Conservation (phyloP, 2,113 vertebrate genomes). For the Thalassoma bifasciatum region DNA sequence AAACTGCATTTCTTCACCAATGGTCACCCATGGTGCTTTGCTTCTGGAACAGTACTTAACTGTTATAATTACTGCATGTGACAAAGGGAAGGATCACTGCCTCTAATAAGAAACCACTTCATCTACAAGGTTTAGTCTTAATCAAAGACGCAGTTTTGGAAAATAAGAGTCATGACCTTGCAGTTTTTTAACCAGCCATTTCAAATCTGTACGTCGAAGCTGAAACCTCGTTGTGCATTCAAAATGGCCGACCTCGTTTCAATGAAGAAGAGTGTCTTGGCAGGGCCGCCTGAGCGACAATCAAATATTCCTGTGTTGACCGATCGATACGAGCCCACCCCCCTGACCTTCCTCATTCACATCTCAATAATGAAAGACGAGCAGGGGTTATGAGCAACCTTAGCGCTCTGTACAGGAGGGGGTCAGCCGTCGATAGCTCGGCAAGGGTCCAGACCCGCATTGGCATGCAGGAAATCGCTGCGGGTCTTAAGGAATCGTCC, state of each 20-base stretch:
- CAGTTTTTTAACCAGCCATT: constrained; percentile 15
- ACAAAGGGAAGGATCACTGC: constrained; percentile 48
- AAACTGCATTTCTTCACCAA: constrained; percentile 70
- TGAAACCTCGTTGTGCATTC: constrained; percentile 27
- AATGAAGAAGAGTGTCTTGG: constrained; percentile 54
- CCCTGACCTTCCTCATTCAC: constrained; percentile 71
- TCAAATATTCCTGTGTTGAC: constrained; percentile 76
- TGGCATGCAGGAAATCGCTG: constrained; percentile 71
- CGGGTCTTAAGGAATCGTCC: constrained; percentile 70
- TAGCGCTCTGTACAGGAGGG: constrained; percentile 49
- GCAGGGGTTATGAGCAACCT: constrained; percentile 75
- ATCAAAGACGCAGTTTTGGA: constrained; percentile 2
- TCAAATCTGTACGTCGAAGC: constrained; percentile 4
- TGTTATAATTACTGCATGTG: constrained; percentile 61
- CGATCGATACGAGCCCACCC: constrained; percentile 65
- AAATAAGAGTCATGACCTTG: constrained; percentile 23
- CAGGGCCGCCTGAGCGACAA: constrained; percentile 57
- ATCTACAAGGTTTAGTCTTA: constrained; percentile 31
- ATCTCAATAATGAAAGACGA: constrained; percentile 79
- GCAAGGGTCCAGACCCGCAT: constrained; percentile 66
- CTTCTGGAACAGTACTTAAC: constrained; percentile 46
- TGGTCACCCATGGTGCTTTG: constrained; percentile 47
- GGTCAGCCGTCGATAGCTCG: constrained; percentile 67
- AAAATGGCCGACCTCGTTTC: constrained; percentile 43
- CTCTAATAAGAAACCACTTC: constrained; percentile 50